Evolutionary conservation across 2,797 vertebrate species (phyloP), one percentile per base, ranked within the genome.

Genomic region (Argya squamiceps): DNA sequence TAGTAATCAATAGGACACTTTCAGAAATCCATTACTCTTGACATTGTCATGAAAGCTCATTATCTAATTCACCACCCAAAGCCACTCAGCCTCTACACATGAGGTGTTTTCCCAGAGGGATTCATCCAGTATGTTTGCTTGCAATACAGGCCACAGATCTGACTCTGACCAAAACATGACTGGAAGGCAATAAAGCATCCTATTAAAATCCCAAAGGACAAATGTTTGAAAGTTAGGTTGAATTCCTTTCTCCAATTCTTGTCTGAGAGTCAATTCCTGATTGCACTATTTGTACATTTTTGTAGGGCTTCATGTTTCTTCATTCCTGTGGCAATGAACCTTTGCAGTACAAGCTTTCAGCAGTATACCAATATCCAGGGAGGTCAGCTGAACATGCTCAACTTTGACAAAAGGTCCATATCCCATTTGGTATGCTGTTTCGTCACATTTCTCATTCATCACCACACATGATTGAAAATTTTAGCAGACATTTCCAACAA

Each of bases 271-370:
- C 80, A 78, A 6, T 55, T 89, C 50, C 69, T 92, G 78, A 93
- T 81, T 94, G 76, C 65, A 81, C 53, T 85, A 60, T 91, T 95
- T 89, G 87, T 93, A 84, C 87, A 23, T 89, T 94, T 92, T 83
- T 84, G 73, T 55, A 89, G 46, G 87, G 68, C 55, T 29, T 89
- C 73, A 46, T 69, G 90, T 95, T 94, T 74, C 78, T 37, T 88
- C 87, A 88, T 55, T 83, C 64, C 65, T 65, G 43, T 81, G 76
- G 82, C 87, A 95, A 60, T 55, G 87, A 93, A 83, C 79, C 58
- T 91, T 84, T 89, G 75, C 76, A 91, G 69, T 71, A 92, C 84
- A 92, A 92, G 93, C 20, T 94, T 95, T 91, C 89, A 88, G 60
- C 58, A 68, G 58, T 71, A 84, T n/a, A 76, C 62, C 79, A 89